Percentiles rank a stretch among this genome's conserved stretches.
phyloP scores from a whole-genome alignment of 1,140 invertebrate genomes.

The Centruroides sculpturatus region DNA sequence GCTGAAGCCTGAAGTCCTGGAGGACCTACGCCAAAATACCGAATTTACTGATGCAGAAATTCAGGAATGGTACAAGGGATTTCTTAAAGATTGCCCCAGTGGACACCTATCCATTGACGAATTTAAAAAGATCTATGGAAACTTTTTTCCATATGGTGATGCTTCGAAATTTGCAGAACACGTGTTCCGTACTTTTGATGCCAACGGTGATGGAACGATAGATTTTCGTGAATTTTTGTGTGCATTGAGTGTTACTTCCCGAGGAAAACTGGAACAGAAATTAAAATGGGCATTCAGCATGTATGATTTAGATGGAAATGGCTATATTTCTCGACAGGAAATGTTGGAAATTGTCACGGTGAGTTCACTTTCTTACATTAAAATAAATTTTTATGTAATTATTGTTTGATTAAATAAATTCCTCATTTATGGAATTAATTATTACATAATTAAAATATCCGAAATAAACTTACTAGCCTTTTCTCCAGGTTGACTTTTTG shows the following conservation, averaged over 20 bases:
- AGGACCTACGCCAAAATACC: conserved; percentile 88
- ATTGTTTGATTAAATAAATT: too few species aligned
- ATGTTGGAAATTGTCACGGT: conserved; percentile 95
- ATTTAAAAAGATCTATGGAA: conserved; percentile 97
- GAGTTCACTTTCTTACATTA: conserved; percentile 26
- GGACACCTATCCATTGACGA: conserved; percentile 92
- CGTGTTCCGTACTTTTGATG: conserved; percentile 95
- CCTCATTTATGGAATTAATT: too few species aligned
- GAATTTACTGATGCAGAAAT: conserved; percentile 99
- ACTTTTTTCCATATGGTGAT: conserved; percentile 98
- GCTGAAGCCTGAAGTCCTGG: conserved; percentile 89
- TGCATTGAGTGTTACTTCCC: conserved; percentile 84
- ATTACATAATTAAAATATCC: too few species aligned
- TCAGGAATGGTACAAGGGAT: conserved; percentile 98
- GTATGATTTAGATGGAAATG: conserved; percentile 90
- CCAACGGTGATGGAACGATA: conserved; percentile 92
- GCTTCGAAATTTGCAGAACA: conserved; percentile 98
- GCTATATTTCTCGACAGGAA: conserved; percentile 85
- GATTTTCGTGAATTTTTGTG: conserved; percentile 97
- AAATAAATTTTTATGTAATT: too few species aligned
- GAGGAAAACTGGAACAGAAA: conserved; percentile 93
- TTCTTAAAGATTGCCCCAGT: conserved; percentile 92
- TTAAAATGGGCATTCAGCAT: conserved; percentile 93
- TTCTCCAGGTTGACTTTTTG: too few species aligned
- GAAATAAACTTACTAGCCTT: too few species aligned